phyloP scores from a whole-genome alignment of 2,113 vertebrate species.

The Cygnus buccinator region DNA sequence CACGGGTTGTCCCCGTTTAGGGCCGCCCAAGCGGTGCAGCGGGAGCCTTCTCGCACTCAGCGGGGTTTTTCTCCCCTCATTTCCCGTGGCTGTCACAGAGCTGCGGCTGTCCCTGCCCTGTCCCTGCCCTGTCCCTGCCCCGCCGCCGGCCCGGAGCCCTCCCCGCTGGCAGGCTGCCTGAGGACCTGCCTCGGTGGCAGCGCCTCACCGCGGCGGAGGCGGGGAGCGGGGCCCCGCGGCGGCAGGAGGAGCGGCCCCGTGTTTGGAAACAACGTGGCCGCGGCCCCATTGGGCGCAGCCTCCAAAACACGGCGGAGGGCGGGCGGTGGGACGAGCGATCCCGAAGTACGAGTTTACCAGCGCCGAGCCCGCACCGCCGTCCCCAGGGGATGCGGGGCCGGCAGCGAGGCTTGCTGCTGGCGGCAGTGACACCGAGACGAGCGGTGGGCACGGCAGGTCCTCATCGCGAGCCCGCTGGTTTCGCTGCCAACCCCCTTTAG shows the following conservation, averaged over 20 bases:
- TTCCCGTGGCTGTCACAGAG: too few relatives aligned
- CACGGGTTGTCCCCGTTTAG: too few relatives aligned
- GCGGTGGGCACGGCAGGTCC: too few relatives aligned
- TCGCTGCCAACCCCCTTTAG: accelerated
- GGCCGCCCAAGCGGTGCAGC: too few relatives aligned
- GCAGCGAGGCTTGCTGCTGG: background rate
- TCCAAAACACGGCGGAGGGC: background rate
- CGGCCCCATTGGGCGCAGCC: slow-evolving; percentile 23
- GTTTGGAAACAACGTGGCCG: slow-evolving; percentile 49
- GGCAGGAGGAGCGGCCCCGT: background rate
- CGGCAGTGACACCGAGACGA: background rate
- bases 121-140: too few relatives aligned
- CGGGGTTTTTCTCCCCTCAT: accelerated
- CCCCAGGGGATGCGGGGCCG: background rate
- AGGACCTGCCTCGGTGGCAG: background rate
- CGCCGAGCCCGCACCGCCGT: too few relatives aligned
- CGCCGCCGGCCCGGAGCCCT: accelerated
- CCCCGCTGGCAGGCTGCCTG: too few relatives aligned
- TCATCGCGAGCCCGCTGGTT: background rate
- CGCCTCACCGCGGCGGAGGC: background rate
- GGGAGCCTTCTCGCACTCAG: too few relatives aligned
- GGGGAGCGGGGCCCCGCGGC: background rate
- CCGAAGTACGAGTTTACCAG: background rate
- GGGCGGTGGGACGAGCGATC: background rate
- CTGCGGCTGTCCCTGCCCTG: too few relatives aligned